phyloP scores from a whole-genome alignment of 2,888 invertebrate species.

The Archips crataeganus region DNA sequence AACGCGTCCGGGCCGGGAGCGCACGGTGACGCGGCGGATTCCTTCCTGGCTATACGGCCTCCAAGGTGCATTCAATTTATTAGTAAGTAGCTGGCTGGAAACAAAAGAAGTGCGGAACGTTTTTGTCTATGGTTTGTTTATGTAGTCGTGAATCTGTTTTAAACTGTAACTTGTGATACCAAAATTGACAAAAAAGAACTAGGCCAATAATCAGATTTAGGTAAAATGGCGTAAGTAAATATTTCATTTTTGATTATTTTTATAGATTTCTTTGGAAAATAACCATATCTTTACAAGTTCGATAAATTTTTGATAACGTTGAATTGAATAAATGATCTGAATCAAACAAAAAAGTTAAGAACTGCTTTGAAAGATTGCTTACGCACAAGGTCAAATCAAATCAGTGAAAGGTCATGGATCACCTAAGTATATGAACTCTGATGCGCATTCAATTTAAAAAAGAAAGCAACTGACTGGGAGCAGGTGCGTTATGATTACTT shows the following conservation, averaged over 20 bases:
- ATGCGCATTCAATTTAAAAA: constrained; percentile 10
- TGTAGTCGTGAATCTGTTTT: neutral
- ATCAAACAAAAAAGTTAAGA: neutral
- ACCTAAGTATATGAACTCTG: neutral
- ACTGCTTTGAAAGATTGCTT: neutral
- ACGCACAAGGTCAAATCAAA: neutral
- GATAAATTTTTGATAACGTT: neutral
- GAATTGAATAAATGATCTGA: neutral
- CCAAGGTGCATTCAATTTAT: constrained; percentile 34
- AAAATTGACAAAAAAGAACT: too few species aligned
- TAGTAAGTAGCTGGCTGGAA: constrained; percentile 37
- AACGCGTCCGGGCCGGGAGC: constrained; percentile 18
- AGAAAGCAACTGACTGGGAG: constrained; percentile 8
- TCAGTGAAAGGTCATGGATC: constrained; percentile 8
- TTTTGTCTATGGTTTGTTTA: neutral
- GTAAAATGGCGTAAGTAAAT: too few species aligned
- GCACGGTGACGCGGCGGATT: constrained; percentile 47
- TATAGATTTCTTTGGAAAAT: neutral
- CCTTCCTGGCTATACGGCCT: constrained; percentile 34
- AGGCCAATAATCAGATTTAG: too few species aligned
- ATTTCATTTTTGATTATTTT: neutral
- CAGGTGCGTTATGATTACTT: constrained; percentile 4
- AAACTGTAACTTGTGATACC: neutral
- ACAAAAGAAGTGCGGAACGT: constrained; percentile 28
- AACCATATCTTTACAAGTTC: neutral